Evolutionary conservation across 2,797 vertebrate species (phyloP).

Genomic region (Coccyzus lansbergi): DNA sequence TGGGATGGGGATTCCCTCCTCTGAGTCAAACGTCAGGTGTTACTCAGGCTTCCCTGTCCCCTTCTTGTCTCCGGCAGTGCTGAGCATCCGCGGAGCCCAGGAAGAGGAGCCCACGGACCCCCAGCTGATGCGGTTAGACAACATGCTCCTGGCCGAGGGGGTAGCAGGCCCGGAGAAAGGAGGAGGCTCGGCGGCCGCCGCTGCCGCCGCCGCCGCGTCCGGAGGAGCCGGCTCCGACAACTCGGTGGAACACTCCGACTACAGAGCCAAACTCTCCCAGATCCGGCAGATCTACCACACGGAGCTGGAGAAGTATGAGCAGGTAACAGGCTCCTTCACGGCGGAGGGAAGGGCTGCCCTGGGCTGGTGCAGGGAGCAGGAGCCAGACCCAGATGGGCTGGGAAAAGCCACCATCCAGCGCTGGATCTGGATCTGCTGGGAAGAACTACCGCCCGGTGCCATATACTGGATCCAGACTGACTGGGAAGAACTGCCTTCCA

Average conservation of each 20-base stretch:
- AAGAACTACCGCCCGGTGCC: no score
- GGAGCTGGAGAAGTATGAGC: slow-evolving; percentile 98
- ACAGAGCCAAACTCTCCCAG: slow-evolving; percentile 96
- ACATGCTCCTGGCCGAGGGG: slow-evolving; percentile 96
- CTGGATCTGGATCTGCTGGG: no score
- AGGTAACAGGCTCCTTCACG: slow-evolving; percentile 80
- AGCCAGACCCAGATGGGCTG: not conserved
- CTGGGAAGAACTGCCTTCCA: no score
- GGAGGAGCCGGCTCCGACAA: slow-evolving; percentile 89
- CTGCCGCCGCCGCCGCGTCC: slow-evolving; percentile 88
- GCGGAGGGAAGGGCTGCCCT: not conserved
- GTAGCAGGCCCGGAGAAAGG: slow-evolving; percentile 96
- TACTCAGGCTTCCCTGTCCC: not conserved
- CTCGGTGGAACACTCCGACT: slow-evolving; percentile 94
- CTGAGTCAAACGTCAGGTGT: fast-evolving
- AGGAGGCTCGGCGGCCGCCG: slow-evolving; percentile 89
- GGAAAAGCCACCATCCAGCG: no score
- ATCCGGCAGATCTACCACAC: slow-evolving; percentile 99
- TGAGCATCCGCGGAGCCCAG: slow-evolving; percentile 97
- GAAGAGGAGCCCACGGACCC: slow-evolving; percentile 97
- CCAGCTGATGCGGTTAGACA: slow-evolving; percentile 97
- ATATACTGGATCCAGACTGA: no score
- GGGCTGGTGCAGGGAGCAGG: not conserved
- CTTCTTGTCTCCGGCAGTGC: slow-evolving; percentile 79
- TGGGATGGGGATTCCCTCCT: not conserved